phyloP scores from a whole-genome alignment of 2,797 vertebrate species.

The Valencia hispanica region DNA sequence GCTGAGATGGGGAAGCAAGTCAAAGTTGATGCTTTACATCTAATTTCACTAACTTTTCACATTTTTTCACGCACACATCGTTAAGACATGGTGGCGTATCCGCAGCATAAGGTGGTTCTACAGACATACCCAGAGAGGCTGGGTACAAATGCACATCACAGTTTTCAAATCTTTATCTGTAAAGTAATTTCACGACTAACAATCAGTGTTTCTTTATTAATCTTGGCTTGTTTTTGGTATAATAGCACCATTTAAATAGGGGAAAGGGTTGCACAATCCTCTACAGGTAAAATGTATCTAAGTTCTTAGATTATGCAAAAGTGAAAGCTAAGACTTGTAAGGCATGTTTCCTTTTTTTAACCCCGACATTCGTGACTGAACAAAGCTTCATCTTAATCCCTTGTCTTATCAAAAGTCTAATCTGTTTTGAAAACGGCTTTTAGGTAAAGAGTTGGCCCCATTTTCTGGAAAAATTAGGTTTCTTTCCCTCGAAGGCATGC shows the following conservation, averaged over 20 bases:
- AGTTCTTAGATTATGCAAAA: background rate
- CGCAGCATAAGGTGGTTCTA: background rate
- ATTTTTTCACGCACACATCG: background rate
- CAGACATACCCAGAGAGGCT: background rate
- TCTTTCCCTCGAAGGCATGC: slow-evolving; percentile 16
- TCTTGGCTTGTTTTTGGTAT: background rate
- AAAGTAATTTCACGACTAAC: background rate
- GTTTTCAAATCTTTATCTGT: background rate
- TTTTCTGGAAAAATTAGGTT: slow-evolving; percentile 1
- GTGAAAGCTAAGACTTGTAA: no score
- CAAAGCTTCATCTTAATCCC: slow-evolving; percentile 18
- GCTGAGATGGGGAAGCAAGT: background rate
- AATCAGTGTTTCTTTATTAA: background rate
- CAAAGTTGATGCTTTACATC: background rate
- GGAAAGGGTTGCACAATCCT: background rate
- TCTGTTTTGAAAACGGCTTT: slow-evolving; percentile 1
- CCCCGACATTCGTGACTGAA: background rate
- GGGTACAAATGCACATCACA: background rate
- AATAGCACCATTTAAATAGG: background rate
- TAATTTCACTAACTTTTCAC: background rate
- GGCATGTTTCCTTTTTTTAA: background rate
- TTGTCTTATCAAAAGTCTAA: slow-evolving; percentile 14
- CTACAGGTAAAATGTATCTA: no score
- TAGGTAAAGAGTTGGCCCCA: slow-evolving; percentile 22
- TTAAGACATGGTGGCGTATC: no score